phyloP scores from a whole-genome alignment of 2,797 vertebrate genomes.

The Eulemur mongoz region DNA sequence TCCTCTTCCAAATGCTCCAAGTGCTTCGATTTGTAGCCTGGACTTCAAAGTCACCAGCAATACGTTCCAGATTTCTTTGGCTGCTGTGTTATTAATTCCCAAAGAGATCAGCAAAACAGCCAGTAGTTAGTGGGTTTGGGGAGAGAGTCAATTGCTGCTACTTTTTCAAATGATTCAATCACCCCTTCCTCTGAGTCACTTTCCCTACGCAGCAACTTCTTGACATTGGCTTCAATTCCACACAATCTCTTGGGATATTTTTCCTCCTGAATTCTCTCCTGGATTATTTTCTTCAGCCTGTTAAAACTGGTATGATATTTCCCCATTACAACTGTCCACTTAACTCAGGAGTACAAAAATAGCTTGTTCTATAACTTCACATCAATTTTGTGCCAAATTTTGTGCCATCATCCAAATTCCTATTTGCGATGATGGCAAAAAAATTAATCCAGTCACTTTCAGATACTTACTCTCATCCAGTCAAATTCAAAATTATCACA shows the following conservation, averaged over 20 bases:
- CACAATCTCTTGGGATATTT: neutral
- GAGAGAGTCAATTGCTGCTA: neutral
- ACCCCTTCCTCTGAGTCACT: constrained; percentile 40
- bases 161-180: constrained; percentile 42
- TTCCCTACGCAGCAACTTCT: constrained; percentile 12
- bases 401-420: neutral
- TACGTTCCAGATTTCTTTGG: constrained; percentile 61
- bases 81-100: constrained; percentile 53
- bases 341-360: constrained; percentile 30
- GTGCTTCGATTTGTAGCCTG: constrained; percentile 34
- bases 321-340: neutral
- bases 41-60: constrained; percentile 59
- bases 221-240: constrained; percentile 37
- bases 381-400: neutral
- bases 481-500: constrained; percentile 23
- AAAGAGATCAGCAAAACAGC: constrained; percentile 39
- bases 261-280: neutral
- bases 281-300: neutral
- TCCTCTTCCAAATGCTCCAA: constrained; percentile 61
- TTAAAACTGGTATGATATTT: constrained; percentile 13
- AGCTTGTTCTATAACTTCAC: neutral
- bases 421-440: neutral
- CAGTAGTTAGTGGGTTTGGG: constrained; percentile 49
- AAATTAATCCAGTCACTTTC: neutral
- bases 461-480: neutral